Conservation (phyloP, 2,888 invertebrate species). For the Deilephila porcellus region DNA sequence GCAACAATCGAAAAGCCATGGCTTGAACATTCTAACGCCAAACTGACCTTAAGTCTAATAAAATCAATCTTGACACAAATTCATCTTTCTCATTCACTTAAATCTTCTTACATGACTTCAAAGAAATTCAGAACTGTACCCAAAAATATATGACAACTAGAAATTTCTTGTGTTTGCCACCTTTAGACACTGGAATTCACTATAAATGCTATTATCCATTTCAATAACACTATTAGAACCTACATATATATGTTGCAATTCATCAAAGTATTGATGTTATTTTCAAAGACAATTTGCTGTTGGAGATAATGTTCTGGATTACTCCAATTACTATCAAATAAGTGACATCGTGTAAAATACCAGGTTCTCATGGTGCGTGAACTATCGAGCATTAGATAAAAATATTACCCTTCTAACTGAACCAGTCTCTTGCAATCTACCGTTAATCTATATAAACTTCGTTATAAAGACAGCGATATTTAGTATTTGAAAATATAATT, state of each 20-base stretch:
- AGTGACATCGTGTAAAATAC: neutral
- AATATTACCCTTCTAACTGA: neutral
- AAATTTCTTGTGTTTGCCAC: no score
- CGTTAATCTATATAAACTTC: neutral
- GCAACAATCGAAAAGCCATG: no score
- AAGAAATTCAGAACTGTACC: no score
- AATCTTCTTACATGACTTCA: no score
- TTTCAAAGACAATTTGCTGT: neutral
- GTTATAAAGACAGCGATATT: no score
- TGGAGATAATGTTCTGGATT: neutral
- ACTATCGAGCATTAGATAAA: neutral
- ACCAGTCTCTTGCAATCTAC: neutral
- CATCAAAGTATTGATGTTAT: neutral
- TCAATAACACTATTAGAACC: neutral
- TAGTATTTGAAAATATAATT: no score
- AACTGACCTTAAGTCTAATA: no score
- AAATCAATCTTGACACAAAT: no score
- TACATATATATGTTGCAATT: neutral
- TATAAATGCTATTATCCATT: neutral
- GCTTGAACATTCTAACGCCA: no score
- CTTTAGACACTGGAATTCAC: no score
- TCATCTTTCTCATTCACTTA: no score
- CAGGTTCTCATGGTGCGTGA: conserved; percentile 1
- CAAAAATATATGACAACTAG: no score
- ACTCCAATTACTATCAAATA: neutral